Conservation (phyloP, 2,888 invertebrate genomes). For the Pristionchus japonicus region DNA sequence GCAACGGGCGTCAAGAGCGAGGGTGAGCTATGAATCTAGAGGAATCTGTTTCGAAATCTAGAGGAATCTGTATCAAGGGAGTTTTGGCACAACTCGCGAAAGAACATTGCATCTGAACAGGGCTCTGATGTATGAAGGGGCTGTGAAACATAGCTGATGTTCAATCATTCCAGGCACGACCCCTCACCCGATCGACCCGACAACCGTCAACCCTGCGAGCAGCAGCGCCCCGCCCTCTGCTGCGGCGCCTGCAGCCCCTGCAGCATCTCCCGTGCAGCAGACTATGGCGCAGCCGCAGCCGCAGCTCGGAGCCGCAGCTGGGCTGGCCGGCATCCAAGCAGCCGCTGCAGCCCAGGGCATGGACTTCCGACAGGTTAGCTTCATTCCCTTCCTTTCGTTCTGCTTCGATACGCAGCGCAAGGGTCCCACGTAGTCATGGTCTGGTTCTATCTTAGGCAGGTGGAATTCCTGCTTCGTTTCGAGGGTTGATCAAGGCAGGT, state of each 20-base stretch:
- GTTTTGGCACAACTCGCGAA: no score
- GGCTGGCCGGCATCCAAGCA: neutral
- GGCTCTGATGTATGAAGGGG: neutral
- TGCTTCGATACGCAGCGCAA: no score
- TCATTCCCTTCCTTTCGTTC: no score
- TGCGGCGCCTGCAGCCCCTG: neutral
- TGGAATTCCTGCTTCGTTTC: no score
- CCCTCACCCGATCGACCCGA: constrained; percentile 1
- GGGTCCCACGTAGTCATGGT: no score
- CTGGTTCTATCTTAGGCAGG: no score
- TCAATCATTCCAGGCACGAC: neutral
- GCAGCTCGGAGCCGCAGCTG: neutral
- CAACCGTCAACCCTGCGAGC: neutral
- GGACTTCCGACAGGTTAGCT: constrained; percentile 16
- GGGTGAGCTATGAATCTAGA: no score
- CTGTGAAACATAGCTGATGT: neutral
- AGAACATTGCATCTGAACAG: no score
- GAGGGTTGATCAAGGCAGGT: no score
- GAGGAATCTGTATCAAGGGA: no score
- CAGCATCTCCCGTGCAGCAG: neutral
- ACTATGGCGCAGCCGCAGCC: neutral
- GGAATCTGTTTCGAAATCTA: no score
- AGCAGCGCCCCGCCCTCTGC: neutral
- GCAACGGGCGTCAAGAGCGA: constrained; percentile 1
- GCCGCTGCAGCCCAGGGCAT: neutral